phyloP scores from a whole-genome alignment of 1,140 invertebrate genomes.

The Tribolium madens region DNA sequence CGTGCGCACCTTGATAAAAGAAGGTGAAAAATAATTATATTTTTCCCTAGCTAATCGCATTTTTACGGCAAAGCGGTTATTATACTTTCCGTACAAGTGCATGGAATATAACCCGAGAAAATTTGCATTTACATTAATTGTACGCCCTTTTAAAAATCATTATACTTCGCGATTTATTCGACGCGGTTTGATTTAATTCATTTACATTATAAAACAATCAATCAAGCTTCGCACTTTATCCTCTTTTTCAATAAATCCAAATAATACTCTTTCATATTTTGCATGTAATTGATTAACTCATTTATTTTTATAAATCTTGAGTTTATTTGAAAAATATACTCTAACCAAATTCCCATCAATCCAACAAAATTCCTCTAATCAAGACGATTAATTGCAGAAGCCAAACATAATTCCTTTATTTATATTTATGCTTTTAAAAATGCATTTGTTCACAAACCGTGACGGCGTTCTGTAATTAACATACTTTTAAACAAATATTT shows the following conservation, averaged over 20 bases:
- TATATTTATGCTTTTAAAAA: conserved; percentile 10
- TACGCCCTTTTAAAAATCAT: conserved; percentile 25
- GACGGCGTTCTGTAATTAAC: conserved; percentile 1
- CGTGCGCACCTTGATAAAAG: conserved; percentile 38
- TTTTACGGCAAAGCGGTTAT: conserved; percentile 42
- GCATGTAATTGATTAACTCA: conserved; percentile 37
- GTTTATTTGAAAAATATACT: conserved; percentile 11
- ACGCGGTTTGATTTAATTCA: conserved; percentile 29
- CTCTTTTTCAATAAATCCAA: conserved; percentile 33
- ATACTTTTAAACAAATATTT: conserved; percentile 36
- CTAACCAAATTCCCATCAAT: conserved; percentile 18
- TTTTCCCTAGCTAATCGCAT: conserved; percentile 45
- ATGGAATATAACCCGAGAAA: conserved; percentile 25
- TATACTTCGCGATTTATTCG: conserved; percentile 16
- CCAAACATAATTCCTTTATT: background rate
- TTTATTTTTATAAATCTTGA: conserved; percentile 26
- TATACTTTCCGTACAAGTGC: conserved; percentile 41
- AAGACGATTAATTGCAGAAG: conserved; percentile 14
- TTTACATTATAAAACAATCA: conserved; percentile 37
- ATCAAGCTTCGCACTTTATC: conserved; percentile 32
- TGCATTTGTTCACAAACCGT: background rate
- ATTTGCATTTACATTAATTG: conserved; percentile 38
- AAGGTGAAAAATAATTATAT: conserved; percentile 46
- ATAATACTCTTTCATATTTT: conserved; percentile 33
- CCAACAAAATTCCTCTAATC: conserved; percentile 3